Evolutionary conservation across 2,797 vertebrate species (phyloP), one percentile per base, ranked within the genome.

Genomic region (Gadopsis bispinosus): DNA sequence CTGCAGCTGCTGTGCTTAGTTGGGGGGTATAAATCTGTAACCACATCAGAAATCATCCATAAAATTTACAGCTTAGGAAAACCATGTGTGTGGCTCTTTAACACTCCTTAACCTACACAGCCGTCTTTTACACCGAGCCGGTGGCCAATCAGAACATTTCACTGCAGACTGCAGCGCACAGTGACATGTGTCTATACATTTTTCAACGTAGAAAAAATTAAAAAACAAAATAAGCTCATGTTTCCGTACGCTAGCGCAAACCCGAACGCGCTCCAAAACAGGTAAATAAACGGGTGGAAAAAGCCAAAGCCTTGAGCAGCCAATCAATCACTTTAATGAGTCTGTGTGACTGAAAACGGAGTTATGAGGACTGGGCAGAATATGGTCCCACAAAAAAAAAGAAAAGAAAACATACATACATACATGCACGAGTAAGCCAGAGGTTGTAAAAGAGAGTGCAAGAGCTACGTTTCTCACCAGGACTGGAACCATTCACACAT

Each of bases 41-140:
- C 92, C 93, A 94, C 93, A 94, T 94, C 91, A 95, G 93, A 95
- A 94, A 94, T 94, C 81, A 94, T 94, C 92, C 91, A 95, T 94
- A 92, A 94, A 93, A 95, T 93, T 90, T 93, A 93, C 93, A 94
- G 91, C 87, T 94, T 89, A 92, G 88, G 91, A 93, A 93, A 94
- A 88, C 84, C 85, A 88, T 73, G 92, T 92, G 93, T 93, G 94
- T 92, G 93, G 93, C 90, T 93, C 88, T 82, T 89, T 88, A 88
- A 90, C 88, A 90, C 84, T 88, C 78, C 73, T 89, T 83, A 92
- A 93, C 88, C 88, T 87, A 89, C 83, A 89, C 72, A 87, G 76
- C 65, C 35, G 80, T 83, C 66, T 89, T 64, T 54, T 29, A 61
- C 72, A n/a, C 80, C 68, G 67, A 84, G 69, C 65, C 37, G 39